Evolutionary conservation across 35 echinoderm and acorn worm genomes (phyloP).

Genomic region (Stichopus chloronotus): DNA sequence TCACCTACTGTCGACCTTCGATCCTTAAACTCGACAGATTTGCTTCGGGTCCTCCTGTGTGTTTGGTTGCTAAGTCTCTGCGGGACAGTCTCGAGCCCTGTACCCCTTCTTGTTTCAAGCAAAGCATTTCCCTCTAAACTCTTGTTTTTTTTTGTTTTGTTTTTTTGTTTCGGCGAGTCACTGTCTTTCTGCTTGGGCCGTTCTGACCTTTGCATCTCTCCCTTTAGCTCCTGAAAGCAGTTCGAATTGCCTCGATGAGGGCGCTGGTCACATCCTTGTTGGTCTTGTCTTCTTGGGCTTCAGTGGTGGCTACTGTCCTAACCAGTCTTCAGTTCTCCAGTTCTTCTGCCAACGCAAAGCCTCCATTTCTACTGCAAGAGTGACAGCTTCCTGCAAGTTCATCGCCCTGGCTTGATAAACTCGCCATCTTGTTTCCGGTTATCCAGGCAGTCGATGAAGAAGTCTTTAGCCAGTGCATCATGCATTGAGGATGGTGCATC

Average conservation of each 20-base stretch:
- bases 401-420: no score
- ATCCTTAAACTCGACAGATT: slow-evolving; percentile 27
- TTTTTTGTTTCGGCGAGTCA: not conserved
- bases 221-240: not conserved
- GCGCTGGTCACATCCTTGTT: not conserved
- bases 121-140: not conserved
- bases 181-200: not conserved
- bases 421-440: no score
- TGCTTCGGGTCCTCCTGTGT: not conserved
- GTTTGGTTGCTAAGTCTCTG: not conserved
- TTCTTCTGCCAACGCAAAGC: no score
- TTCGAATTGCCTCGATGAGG: not conserved
- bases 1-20: not conserved
- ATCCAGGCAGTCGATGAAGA: no score
- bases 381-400: no score
- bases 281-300: not conserved
- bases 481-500: no score
- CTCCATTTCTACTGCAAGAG: no score
- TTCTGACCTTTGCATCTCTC: not conserved
- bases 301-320: not conserved
- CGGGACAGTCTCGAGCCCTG: not conserved
- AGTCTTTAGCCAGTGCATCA: no score
- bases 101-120: not conserved
- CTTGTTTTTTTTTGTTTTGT: no score
- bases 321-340: not conserved